Conservation (phyloP, 2,113 vertebrate genomes). For the Hemiprocne comata region DNA sequence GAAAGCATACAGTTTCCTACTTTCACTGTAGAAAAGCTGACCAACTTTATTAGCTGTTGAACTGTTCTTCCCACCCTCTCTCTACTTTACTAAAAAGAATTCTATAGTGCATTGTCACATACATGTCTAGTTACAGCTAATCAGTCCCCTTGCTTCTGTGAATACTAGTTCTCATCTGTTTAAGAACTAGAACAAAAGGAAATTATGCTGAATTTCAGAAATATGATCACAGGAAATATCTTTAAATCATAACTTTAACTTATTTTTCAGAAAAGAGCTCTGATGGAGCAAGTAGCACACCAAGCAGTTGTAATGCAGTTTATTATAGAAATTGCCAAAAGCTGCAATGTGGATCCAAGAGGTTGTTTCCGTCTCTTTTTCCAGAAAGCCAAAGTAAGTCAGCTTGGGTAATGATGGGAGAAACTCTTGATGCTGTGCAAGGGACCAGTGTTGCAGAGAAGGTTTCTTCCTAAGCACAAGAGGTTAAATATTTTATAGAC, state of each 20-base stretch:
- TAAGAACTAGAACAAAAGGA: neutral
- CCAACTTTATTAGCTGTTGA: neutral
- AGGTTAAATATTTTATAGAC: neutral
- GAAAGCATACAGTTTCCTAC: neutral
- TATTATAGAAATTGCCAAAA: conserved; percentile 95
- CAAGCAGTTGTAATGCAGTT: conserved; percentile 98
- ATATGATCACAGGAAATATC: neutral
- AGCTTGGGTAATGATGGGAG: neutral
- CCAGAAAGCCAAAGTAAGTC: conserved; percentile 96
- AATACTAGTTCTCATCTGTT: neutral
- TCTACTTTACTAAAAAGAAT: neutral
- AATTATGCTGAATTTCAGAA: neutral
- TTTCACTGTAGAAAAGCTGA: neutral
- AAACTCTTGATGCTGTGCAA: neutral
- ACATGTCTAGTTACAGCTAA: neutral
- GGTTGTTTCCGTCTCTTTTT: conserved; percentile 97
- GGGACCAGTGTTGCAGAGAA: neutral
- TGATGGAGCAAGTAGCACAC: conserved; percentile 98
- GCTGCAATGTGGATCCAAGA: conserved; percentile 90
- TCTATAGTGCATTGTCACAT: neutral
- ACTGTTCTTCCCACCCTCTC: neutral
- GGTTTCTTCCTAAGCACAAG: neutral
- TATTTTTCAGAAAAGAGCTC: conserved; percentile 86
- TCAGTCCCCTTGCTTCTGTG: neutral
- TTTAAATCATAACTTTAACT: neutral